Percentiles rank a stretch among this genome's conserved stretches.
These are phyloP conservation scores for Thomomys bottae DNA, from an alignment of 2,113 vertebrate genomes.

Conservation along the genomic window DNA sequence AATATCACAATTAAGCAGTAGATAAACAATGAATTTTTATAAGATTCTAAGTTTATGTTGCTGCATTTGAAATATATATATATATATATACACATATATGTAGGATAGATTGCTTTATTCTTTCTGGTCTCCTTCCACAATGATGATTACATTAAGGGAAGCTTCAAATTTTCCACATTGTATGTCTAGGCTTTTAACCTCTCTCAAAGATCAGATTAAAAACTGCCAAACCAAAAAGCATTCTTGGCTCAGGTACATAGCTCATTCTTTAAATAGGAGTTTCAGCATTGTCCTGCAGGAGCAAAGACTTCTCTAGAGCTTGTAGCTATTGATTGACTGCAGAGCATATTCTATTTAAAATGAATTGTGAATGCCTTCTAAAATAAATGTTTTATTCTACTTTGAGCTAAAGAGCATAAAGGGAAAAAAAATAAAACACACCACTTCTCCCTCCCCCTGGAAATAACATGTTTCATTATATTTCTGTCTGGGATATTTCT, in stretches of 20 bases:
- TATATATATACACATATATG: too few species aligned
- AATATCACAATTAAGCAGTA: conserved; percentile 55
- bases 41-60: conserved; percentile 55
- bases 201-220: conserved; percentile 70
- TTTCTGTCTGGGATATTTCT: conserved; percentile 42
- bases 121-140: conserved; percentile 20
- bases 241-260: conserved; percentile 64
- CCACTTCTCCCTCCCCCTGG: neutral
- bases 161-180: conserved; percentile 58
- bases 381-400: conserved; percentile 62
- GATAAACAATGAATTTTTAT: conserved; percentile 55
- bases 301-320: conserved; percentile 36
- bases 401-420: conserved; percentile 33
- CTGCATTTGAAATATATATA: conserved; percentile 15
- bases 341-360: conserved; percentile 63
- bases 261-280: conserved; percentile 59
- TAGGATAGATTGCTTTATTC: conserved; percentile 11
- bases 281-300: conserved; percentile 20
- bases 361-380: conserved; percentile 37
- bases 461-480: conserved; percentile 14
- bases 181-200: conserved; percentile 74
- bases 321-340: conserved; percentile 66
- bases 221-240: conserved; percentile 73
- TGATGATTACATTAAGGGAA: conserved; percentile 50
- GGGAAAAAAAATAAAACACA: conserved; percentile 27